Conservation (phyloP, 2,797 vertebrate genomes). For the Notolepis coatsorum region DNA sequence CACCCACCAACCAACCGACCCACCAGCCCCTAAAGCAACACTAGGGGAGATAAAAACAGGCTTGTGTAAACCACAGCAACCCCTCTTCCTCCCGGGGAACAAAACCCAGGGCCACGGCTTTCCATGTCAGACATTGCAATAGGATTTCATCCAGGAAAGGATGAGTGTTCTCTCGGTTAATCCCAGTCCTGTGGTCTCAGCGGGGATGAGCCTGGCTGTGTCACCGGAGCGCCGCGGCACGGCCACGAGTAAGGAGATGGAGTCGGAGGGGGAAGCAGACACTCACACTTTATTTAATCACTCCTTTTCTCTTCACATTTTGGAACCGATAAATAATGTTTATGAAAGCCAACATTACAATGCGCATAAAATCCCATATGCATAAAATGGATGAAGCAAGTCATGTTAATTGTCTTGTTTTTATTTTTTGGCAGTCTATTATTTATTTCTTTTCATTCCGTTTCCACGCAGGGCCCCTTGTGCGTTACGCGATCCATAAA, state of each 20-base stretch:
- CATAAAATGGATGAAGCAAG: not conserved
- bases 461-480: conserved; percentile 9
- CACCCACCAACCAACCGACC: conserved; percentile 60
- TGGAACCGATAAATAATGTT: too few species aligned
- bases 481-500: conserved; percentile 44
- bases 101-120: conserved; percentile 61
- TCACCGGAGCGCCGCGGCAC: conserved; percentile 18
- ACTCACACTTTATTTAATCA: not conserved
- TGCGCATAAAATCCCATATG: not conserved
- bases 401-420: conserved; percentile 28
- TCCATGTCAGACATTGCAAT: conserved; percentile 64
- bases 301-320: not conserved
- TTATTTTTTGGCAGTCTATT: conserved; percentile 19
- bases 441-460: conserved; percentile 29
- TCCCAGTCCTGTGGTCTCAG: conserved; percentile 64
- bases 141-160: conserved; percentile 78
- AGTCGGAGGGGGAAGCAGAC: conserved; percentile 27
- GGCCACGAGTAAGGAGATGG: conserved; percentile 13
- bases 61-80: conserved; percentile 73
- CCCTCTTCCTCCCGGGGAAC: conserved; percentile 74
- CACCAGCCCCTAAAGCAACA: conserved; percentile 73
- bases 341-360: conserved; percentile 39
- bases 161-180: conserved; percentile 72
- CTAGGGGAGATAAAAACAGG: conserved; percentile 69
- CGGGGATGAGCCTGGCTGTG: conserved; percentile 46